Evolutionary conservation across 1,140 invertebrate species (phyloP), one percentile per base, ranked within the genome.

Genomic region (Thaumatotibia leucotreta): DNA sequence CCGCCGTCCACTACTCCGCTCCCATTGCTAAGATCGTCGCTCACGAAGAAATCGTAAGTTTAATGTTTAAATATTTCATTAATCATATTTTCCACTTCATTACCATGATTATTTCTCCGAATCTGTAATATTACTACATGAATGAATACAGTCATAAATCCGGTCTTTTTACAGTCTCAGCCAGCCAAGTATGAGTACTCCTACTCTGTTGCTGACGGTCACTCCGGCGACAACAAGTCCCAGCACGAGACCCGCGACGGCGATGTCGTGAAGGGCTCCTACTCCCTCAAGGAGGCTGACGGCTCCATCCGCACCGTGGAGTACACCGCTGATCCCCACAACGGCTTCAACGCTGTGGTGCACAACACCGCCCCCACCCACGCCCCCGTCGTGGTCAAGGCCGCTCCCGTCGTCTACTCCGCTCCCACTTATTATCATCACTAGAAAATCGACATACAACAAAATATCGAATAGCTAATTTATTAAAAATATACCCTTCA

Each of bases 261-360:
- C 52, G 92, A 92, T 68, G 83, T 82, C n/a, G 90, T 93, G 50
- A 86, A 92, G 68, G 92, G 92, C 71, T 75, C 83, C 62, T 94
- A 94, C 86, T 91, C 91, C 6, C 71, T 92, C 54, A 74, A 91
- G 39, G 91, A 92, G 71, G 86, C 92, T n/a, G 92, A 93, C 68
- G 92, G 92, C 61, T 93, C 92, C 61, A 80, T 92, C 77, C 81
- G 92, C 67, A 91, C 81, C 58, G 92, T 92, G 5, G 79, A 89
- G 65, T 93, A 92, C 84, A 84, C 88, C 65, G 92, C 92, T 11
- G 92, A 92, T 69, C 84, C 82, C 68, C 88, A 91, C 76, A 90
- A 84, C 68, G 91, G 83, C 45, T 93, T 93, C 84, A 93, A 93
- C 76, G 92, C 93, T 31, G 89, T 93, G 8, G 92, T 93, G 50